Evolutionary conservation across 2,797 vertebrate genomes (phyloP), one percentile per base, ranked within the genome.

Genomic region (Anomalospiza imberbis): DNA sequence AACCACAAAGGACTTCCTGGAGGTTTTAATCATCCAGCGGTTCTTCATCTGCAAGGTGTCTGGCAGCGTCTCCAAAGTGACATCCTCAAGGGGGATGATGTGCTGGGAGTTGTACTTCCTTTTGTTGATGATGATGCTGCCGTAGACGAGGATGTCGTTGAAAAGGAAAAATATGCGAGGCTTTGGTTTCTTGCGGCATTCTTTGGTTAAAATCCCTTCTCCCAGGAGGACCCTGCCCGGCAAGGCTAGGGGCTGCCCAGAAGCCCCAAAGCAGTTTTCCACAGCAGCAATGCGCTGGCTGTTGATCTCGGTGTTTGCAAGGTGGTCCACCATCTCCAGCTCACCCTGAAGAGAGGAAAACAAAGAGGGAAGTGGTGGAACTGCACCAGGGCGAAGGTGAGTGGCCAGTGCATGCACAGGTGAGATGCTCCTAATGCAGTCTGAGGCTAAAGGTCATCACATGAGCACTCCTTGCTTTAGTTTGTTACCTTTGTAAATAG

Each of bases 21-120:
- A 98, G 2, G 99, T 99, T 70, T 98, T 98, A 77, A 99, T 98
- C 96, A 99, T 98, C 99, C 99, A 99, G 24, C 98, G 98, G 98
- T 99, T 98, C 89, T 94, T 97, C 96, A 98, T 94, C 19, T 91
- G 88, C 51, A 88, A 58, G 13, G 97, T 97, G 58, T 99, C 99
- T 2, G 98, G 98, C 91, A 99, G 87, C 5, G 96, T 97, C 96
- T 99, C 98, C 83, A 98, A 65, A 22, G 98, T 97, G 72, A 99
- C 97, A 65, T 98, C 97, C 96, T 99, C 98, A 28, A 99, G 97
- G 4, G 98, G 98, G 18, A 99, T 98, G 83, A 99, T 97, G 76
- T 98, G 98, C 93, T 98, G 99, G 5, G 97, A 98, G 38, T 98
- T 98, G 98, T 99, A 98, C 97, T 98, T 99, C 93, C 97, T 98